Evolutionary conservation across 2,113 vertebrate species (phyloP), one percentile per base, ranked within the genome.

Genomic region (Pitta sordida): DNA sequence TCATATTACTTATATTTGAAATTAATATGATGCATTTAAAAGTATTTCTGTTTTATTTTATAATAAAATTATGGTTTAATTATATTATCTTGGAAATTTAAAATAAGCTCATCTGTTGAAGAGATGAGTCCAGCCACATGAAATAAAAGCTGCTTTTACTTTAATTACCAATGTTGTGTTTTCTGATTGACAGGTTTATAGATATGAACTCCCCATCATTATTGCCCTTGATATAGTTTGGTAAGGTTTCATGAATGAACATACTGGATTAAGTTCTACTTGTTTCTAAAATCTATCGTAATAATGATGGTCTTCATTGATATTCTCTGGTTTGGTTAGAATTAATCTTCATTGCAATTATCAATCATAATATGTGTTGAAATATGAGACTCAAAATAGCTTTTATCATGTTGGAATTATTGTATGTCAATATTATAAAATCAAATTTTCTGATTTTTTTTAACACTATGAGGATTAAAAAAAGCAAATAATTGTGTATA

Each of bases 11-110:
- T 53, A 11, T 10, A 67, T 67, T 62, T 34, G 1, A 36, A 15
- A 3, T 5, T 18, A 17, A 8, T 26, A 30, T 27, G 2, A 34
- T 39, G 2, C 5, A 21, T 48, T 63, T 7, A 0, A 5, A 48
- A 60, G 13, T 43, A 46, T 60, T 75, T 49, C 9, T 44, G 2
- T 1, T 46, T 51, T 29, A 37, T 51, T 44, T 80, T 49, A 9
- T n/a, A n/a, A 6, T 58, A 24, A 60, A 62, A 65, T 43, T 58
- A 2, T 36, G 1, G 16, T 51, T 9, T 23, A 43, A 43, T 43
- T 46, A 26, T 37, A 51, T 29, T 69, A 3, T 34, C 23, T 41
- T 71, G 19, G 1, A 39, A 59, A 52, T 30, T 62, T 64, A 16
- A 63, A 91, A 67, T 29, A 37, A 59, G 12, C 4, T 36, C 3